phyloP scores from a whole-genome alignment of 2,113 vertebrate species.

The Anarhynchus alexandrinus region DNA sequence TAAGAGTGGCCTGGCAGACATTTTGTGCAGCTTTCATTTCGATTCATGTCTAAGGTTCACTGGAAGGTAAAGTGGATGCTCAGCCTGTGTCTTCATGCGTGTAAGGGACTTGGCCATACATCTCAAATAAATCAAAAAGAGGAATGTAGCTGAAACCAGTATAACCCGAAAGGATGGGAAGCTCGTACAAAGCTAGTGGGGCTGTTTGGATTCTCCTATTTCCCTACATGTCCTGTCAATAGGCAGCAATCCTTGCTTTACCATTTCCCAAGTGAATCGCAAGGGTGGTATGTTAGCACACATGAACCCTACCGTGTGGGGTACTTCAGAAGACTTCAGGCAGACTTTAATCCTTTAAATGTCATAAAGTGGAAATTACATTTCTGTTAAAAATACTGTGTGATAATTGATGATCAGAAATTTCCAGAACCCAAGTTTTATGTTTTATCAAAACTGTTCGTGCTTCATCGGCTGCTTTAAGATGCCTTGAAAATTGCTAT shows the following conservation, averaged over 20 bases:
- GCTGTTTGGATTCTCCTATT: background rate
- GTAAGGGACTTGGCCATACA: background rate
- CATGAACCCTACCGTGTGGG: accelerated
- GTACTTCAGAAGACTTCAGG: background rate
- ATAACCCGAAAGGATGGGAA: background rate
- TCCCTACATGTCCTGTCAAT: accelerated
- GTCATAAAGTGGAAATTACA: background rate
- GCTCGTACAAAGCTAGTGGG: accelerated
- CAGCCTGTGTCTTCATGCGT: background rate
- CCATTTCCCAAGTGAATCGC: background rate
- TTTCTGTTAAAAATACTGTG: background rate
- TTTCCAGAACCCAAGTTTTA: background rate
- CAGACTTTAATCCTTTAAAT: background rate
- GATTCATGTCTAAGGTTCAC: background rate
- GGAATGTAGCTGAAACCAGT: background rate
- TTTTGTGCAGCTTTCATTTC: background rate
- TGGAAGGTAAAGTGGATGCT: background rate
- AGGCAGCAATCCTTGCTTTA: background rate
- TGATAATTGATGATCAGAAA: background rate
- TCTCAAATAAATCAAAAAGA: background rate
- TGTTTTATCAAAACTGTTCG: background rate
- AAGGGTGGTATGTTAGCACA: background rate
- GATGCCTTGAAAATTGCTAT: background rate
- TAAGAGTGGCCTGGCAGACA: background rate
- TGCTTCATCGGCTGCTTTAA: background rate